Evolutionary conservation across 2,797 vertebrate species (phyloP), one percentile per base, ranked within the genome.

Genomic region (Brotula barbata): DNA sequence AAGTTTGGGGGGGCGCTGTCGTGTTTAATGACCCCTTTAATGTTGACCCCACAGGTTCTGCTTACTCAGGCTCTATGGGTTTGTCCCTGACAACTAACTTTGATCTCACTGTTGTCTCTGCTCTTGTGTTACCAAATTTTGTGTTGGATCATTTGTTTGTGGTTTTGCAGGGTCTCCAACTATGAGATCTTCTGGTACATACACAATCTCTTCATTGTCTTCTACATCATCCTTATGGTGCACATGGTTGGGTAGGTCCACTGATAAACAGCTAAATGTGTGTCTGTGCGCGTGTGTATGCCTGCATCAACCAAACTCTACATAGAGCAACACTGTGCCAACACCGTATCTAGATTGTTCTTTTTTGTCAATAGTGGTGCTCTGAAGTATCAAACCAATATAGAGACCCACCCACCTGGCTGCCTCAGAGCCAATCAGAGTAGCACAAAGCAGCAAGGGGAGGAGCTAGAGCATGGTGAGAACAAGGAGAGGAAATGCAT

Each of bases 101-200:
- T 41, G 54, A 61, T 25, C n/a, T 47, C 0, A 12, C 43, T 52
- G 56, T 42, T 57, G 21, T 40, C 50, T 43, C 13, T 36, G 28
- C 43, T 69, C 12, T 23, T 28, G 25, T 28, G 25, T 28, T 8
- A 28, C 25, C n/a, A n/a, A n/a, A n/a, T n/a, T n/a, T n/a, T n/a
- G 31, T 33, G 31, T 2, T 2, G 5, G 6, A 33, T 7, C 31
- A 7, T 33, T 15, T 68, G 42, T 36, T 13, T 28, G 22, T 60
- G 19, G 42, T 53, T 58, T 57, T 90, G 86, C 90, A 99, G 97
- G 81, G 81, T 94, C 75, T 95, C 92, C 76, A 94, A 92, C 80
- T 99, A 96, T 88, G 94, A 98, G 86, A 94, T 99, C 84, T 99
- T 99, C 91, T 98, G 96, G 95, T 97, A 98, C 73, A 98, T 95